Percentiles rank a stretch among this genome's conserved stretches.
Conservation (phyloP, 2,888 invertebrate species). For the Saturnia japonica region DNA sequence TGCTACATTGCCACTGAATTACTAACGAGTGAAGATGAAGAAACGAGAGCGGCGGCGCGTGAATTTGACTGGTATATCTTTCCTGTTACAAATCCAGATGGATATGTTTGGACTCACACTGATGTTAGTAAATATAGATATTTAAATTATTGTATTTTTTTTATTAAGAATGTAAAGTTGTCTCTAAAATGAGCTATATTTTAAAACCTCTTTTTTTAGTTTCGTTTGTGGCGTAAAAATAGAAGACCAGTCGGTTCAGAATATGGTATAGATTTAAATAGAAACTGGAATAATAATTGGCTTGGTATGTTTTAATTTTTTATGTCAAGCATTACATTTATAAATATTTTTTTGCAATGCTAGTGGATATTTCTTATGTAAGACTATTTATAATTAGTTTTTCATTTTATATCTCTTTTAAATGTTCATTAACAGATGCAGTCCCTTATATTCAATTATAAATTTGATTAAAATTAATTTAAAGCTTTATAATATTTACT, state of each 20-base stretch:
- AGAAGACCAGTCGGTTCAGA: slow-evolving; percentile 75
- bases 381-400: not conserved
- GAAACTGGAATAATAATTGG: slow-evolving; percentile 89
- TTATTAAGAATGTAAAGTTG: not conserved
- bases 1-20: slow-evolving; percentile 84
- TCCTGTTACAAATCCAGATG: slow-evolving; percentile 90
- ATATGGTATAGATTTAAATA: slow-evolving; percentile 88
- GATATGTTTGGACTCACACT: slow-evolving; percentile 86
- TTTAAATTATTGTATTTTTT: not conserved
- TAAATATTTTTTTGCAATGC: not conserved
- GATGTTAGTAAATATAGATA: slow-evolving; percentile 52
- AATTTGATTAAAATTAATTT: too few species aligned
- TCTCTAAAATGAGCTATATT: not conserved
- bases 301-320: slow-evolving; percentile 61
- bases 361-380: too few species aligned
- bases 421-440: too few species aligned
- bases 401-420: slow-evolving; percentile 1
- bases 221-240: slow-evolving; percentile 87
- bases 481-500: too few species aligned
- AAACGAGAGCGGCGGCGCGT: slow-evolving; percentile 71
- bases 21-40: slow-evolving; percentile 75
- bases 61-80: slow-evolving; percentile 88
- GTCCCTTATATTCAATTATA: too few species aligned
- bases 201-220: slow-evolving; percentile 55
- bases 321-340: not conserved